Evolutionary conservation across 1,140 invertebrate genomes (phyloP).

Genomic region (Agrypnia vestita): DNA sequence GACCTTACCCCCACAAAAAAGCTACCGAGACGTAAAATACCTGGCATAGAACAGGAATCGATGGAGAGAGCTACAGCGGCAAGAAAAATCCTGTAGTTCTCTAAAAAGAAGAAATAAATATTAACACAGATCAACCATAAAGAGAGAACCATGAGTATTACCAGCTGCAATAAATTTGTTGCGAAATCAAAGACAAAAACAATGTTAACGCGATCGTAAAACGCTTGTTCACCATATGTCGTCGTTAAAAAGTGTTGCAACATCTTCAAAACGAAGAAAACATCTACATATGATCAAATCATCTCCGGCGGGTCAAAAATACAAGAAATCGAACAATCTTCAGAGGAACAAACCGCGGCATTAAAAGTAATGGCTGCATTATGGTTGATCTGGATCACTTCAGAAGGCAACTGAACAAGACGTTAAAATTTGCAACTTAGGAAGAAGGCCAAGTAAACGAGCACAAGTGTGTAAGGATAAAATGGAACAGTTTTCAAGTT

Average conservation of each 20-base stretch:
- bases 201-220: neutral
- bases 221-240: neutral
- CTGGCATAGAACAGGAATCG: too few relatives aligned
- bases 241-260: neutral
- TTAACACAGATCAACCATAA: too few relatives aligned
- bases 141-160: too few relatives aligned
- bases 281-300: neutral
- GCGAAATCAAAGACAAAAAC: neutral
- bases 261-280: neutral
- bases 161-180: neutral
- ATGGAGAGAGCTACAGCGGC: too few relatives aligned
- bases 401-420: neutral
- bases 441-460: too few relatives aligned
- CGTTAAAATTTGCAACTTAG: too few relatives aligned
- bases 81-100: too few relatives aligned
- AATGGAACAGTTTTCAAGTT: too few relatives aligned
- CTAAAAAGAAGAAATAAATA: too few relatives aligned
- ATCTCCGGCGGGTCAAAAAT: neutral
- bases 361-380: neutral
- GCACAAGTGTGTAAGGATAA: too few relatives aligned
- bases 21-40: too few relatives aligned
- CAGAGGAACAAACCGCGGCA: neutral
- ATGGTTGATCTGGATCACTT: neutral
- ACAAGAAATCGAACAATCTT: slow-evolving; percentile 1
- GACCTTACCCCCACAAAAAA: too few relatives aligned